Percentiles rank a stretch among this genome's conserved stretches.
These are phyloP conservation scores for Acheta domesticus DNA, from an alignment of 2,888 invertebrate species.

Conservation along the genomic window DNA sequence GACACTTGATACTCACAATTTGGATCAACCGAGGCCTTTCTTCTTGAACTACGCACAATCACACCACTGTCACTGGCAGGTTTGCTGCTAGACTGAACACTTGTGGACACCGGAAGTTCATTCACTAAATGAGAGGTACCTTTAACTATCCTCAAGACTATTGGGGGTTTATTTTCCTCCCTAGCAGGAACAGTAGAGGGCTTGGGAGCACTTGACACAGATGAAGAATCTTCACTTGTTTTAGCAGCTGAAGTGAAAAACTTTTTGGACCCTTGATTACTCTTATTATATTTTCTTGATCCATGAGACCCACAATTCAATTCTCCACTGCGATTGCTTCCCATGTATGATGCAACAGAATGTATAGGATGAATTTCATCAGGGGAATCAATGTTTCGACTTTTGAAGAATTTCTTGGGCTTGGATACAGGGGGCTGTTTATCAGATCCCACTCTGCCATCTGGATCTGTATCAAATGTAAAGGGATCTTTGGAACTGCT, in stretches of 20 bases:
- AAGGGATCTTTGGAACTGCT: slow-evolving; percentile 47
- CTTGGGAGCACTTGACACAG: slow-evolving; percentile 35
- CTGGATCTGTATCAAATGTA: slow-evolving; percentile 46
- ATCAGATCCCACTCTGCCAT: slow-evolving; percentile 22
- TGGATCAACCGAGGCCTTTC: background rate
- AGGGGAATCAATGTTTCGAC: slow-evolving; percentile 60
- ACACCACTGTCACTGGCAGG: slow-evolving; percentile 26
- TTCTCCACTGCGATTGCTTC: slow-evolving; percentile 32
- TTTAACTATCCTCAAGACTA: slow-evolving; percentile 83
- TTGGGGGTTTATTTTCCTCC: slow-evolving; percentile 65
- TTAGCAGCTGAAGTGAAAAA: slow-evolving; percentile 35
- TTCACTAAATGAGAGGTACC: slow-evolving; percentile 51
- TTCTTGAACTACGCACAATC: slow-evolving; percentile 26
- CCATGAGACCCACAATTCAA: slow-evolving; percentile 31
- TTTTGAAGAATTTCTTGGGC: slow-evolving; percentile 88
- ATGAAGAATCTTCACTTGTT: slow-evolving; percentile 21
- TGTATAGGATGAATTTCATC: slow-evolving; percentile 47
- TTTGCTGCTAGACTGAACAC: slow-evolving; percentile 21
- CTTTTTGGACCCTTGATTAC: slow-evolving; percentile 50
- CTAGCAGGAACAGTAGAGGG: slow-evolving; percentile 34
- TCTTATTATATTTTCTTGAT: slow-evolving; percentile 34
- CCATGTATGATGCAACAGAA: slow-evolving; percentile 34
- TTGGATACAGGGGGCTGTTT: slow-evolving; percentile 54
- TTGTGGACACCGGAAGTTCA: slow-evolving; percentile 37
- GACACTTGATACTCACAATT: background rate